Conservation (phyloP, 1,140 invertebrate genomes). For the Cydia strobilella region DNA sequence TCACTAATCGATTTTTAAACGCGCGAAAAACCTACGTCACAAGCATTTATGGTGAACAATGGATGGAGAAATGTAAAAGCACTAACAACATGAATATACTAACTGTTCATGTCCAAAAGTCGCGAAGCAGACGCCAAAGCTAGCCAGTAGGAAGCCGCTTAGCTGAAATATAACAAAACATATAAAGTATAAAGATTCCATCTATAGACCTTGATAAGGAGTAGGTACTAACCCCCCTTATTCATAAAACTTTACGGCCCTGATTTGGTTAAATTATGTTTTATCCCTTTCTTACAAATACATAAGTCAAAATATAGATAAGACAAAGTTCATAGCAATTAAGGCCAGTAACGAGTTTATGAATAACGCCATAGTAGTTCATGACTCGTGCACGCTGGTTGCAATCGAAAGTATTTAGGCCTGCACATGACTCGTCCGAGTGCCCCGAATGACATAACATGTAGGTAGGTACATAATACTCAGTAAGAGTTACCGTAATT, state of each 20-base stretch:
- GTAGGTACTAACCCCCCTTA: too few species aligned
- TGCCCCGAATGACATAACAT: conserved; percentile 41
- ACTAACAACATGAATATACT: conserved; percentile 61
- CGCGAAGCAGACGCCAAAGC: conserved; percentile 70
- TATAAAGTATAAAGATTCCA: background rate
- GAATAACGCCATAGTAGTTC: too few species aligned
- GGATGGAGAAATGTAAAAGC: conserved; percentile 31
- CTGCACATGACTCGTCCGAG: conserved; percentile 2
- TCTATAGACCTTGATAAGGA: background rate
- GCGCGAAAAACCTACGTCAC: conserved; percentile 18
- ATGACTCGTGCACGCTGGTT: conserved; percentile 32
- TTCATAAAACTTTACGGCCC: too few species aligned
- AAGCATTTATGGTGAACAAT: conserved; percentile 10
- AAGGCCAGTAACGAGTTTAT: too few species aligned
- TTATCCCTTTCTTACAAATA: too few species aligned
- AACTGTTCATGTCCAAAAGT: conserved; percentile 77
- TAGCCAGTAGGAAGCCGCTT: conserved; percentile 69
- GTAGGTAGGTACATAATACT: conserved; percentile 33
- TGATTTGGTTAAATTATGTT: too few species aligned
- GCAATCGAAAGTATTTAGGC: conserved; percentile 56
- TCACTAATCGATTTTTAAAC: conserved; percentile 39
- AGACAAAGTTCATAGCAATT: too few species aligned
- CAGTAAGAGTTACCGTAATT: background rate
- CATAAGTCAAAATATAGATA: too few species aligned
- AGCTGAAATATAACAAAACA: conserved; percentile 67